phyloP scores from a whole-genome alignment of 2,797 vertebrate genomes.

The Oryzias dopingdopingensis region DNA sequence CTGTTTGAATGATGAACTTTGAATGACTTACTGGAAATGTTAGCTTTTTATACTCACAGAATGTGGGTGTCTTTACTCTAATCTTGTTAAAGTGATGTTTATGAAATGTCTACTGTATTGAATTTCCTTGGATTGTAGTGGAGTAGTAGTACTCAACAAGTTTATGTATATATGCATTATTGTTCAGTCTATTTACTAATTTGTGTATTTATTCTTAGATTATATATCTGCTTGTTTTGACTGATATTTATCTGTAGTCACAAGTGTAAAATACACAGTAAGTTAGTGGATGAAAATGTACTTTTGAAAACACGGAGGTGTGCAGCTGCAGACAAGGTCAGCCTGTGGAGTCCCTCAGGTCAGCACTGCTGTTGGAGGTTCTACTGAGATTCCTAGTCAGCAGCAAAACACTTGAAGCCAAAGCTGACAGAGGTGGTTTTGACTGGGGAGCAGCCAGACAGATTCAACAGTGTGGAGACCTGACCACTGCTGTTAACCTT shows the following conservation, averaged over 20 bases:
- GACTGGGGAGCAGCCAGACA: constrained; percentile 61
- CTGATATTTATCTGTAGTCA: constrained; percentile 24
- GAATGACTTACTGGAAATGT: too few relatives aligned
- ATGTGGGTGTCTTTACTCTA: too few relatives aligned
- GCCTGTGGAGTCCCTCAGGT: constrained; percentile 60
- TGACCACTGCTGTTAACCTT: constrained; percentile 49
- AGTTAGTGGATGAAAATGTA: not conserved
- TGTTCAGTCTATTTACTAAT: too few relatives aligned
- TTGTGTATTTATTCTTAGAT: too few relatives aligned
- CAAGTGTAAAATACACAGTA: constrained; percentile 16
- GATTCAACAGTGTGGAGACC: constrained; percentile 71
- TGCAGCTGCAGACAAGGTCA: constrained; percentile 73
- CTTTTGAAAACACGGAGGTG: constrained; percentile 60
- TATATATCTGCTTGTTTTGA: too few relatives aligned
- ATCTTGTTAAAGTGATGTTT: too few relatives aligned
- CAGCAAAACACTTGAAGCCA: constrained; percentile 73
- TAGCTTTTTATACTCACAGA: too few relatives aligned
- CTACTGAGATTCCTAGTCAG: constrained; percentile 37
- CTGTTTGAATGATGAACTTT: too few relatives aligned
- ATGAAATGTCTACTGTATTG: too few relatives aligned
- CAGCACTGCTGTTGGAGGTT: constrained; percentile 49
- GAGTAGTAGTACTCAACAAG: too few relatives aligned
- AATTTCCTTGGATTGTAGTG: too few relatives aligned
- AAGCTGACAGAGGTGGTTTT: constrained; percentile 58
- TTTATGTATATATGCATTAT: too few relatives aligned